Conservation (phyloP, 2,797 vertebrate genomes). For the Sebastes minor region DNA sequence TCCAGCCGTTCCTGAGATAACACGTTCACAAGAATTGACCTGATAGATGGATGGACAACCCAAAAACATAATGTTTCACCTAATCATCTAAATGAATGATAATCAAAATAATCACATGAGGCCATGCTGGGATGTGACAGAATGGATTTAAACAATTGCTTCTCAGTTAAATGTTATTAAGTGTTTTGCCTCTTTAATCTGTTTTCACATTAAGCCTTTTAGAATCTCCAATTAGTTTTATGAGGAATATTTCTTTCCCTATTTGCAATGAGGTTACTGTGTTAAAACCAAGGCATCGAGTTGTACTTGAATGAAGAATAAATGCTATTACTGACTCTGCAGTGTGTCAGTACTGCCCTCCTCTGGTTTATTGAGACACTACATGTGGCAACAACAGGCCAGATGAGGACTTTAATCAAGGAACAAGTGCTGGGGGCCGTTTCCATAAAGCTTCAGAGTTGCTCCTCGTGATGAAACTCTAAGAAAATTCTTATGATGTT, state of each 20-base stretch:
- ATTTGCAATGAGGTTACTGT: not conserved
- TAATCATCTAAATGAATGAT: not conserved
- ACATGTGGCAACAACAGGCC: not conserved
- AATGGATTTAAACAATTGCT: not conserved
- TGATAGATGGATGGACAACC: no score
- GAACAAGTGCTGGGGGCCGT: not conserved
- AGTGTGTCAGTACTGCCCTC: slow-evolving; percentile 29
- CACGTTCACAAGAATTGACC: no score
- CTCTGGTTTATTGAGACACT: slow-evolving; percentile 9
- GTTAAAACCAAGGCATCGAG: no score
- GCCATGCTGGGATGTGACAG: not conserved
- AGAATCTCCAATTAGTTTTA: not conserved
- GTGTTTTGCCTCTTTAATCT: not conserved
- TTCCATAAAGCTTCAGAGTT: not conserved
- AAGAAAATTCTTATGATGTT: not conserved
- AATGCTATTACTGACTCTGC: not conserved
- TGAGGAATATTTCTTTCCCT: not conserved
- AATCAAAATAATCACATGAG: not conserved
- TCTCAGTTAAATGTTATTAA: not conserved
- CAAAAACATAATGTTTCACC: not conserved
- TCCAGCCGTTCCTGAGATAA: no score
- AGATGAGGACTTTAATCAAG: not conserved
- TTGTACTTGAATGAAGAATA: not conserved
- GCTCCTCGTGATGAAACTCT: not conserved
- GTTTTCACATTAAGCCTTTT: not conserved